Conservation (phyloP, 2,797 vertebrate species). For the Intellagama lesueurii region DNA sequence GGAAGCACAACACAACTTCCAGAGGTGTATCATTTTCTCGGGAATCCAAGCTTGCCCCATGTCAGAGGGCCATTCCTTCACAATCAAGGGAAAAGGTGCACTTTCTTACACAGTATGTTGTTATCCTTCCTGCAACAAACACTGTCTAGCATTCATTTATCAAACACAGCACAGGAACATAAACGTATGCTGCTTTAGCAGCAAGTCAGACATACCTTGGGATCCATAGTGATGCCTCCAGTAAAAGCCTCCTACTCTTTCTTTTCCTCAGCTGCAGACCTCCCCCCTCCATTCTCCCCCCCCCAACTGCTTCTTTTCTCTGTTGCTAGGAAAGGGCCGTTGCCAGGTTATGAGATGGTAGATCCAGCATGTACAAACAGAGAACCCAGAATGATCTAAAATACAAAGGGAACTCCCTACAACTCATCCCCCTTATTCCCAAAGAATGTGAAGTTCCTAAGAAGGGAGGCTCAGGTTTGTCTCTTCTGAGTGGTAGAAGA, state of each 20-base stretch:
- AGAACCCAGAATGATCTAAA: slow-evolving; percentile 29
- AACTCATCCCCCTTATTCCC: background rate
- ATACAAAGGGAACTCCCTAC: slow-evolving; percentile 20
- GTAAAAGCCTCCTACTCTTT: slow-evolving; percentile 37
- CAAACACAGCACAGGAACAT: background rate
- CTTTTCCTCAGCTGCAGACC: slow-evolving; percentile 39
- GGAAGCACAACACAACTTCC: background rate
- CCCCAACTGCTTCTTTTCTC: slow-evolving; percentile 28
- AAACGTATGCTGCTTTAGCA: background rate
- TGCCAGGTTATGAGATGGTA: slow-evolving; percentile 62
- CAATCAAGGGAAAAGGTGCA: background rate
- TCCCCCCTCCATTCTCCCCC: background rate
- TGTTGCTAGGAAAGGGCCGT: slow-evolving; percentile 60
- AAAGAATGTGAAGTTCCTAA: background rate
- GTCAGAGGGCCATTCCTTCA: background rate
- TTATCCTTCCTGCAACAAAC: background rate
- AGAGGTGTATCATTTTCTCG: background rate
- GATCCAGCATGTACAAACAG: slow-evolving; percentile 44
- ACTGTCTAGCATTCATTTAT: slow-evolving; percentile 1
- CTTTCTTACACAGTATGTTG: background rate
- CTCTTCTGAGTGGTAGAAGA: background rate
- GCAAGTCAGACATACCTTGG: slow-evolving; percentile 45
- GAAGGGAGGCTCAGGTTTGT: background rate
- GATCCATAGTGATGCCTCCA: slow-evolving; percentile 32
- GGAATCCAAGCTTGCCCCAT: background rate